These are phyloP conservation scores for Chaetodon trifasciatus DNA, from an alignment of 2,797 vertebrate species.

Conservation along the genomic window DNA sequence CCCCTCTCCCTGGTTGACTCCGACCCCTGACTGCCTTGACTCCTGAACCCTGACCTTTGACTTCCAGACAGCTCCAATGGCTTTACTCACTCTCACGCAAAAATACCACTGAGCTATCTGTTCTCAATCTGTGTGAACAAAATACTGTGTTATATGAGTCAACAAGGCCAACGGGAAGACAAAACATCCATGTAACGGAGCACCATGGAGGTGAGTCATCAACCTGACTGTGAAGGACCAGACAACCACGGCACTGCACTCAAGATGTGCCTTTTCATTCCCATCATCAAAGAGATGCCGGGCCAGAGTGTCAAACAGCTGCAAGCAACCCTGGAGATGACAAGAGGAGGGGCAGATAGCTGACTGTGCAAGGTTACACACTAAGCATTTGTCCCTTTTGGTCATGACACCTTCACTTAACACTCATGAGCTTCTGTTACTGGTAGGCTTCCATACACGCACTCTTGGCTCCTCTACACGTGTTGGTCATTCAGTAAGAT, in stretches of 20 bases:
- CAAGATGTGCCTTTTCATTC: constrained; percentile 48
- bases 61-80: constrained; percentile 56
- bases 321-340: constrained; percentile 46
- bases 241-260: constrained; percentile 56
- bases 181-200: constrained; percentile 74
- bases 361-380: constrained; percentile 45
- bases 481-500: constrained; percentile 74
- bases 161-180: constrained; percentile 65
- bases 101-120: constrained; percentile 62
- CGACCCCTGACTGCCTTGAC: constrained; percentile 67
- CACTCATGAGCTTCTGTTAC: constrained; percentile 68
- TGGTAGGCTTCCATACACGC: constrained; percentile 35
- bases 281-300: constrained; percentile 70
- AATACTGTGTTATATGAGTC: constrained; percentile 69
- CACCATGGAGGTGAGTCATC: constrained; percentile 68
- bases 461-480: constrained; percentile 42
- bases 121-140: constrained; percentile 68
- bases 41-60: constrained; percentile 75
- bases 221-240: constrained; percentile 47
- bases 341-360: constrained; percentile 40
- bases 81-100: constrained; percentile 55
- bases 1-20: constrained; percentile 38
- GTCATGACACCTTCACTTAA: constrained; percentile 67
- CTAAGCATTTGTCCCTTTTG: constrained; percentile 76
- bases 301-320: constrained; percentile 66